These are phyloP conservation scores for Agapostemon virescens DNA, from an alignment of 2,888 invertebrate species.

Conservation along the genomic window DNA sequence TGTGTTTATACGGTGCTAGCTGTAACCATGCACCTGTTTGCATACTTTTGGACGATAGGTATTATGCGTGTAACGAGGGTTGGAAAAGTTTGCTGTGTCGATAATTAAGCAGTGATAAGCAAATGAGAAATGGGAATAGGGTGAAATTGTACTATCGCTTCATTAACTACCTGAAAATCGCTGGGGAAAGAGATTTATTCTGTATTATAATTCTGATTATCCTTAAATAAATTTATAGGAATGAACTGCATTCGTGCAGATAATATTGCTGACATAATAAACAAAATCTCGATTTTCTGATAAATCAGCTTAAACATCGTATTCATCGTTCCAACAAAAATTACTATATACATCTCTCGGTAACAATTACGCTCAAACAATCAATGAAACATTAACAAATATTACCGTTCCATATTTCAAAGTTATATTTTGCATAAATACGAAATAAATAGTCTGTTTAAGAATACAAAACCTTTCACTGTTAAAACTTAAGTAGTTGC, in stretches of 20 bases:
- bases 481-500: too few relatives aligned
- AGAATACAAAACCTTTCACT: too few relatives aligned
- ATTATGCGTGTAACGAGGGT: not conserved
- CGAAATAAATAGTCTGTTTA: not conserved
- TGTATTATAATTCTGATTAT: not conserved
- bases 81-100: not conserved
- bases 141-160: not conserved
- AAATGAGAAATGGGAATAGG: not conserved
- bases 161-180: not conserved
- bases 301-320: not conserved
- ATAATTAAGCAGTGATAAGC: constrained; percentile 1
- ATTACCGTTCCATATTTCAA: too few relatives aligned
- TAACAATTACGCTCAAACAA: too few relatives aligned
- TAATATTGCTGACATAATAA: not conserved
- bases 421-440: too few relatives aligned
- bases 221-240: not conserved
- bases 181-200: not conserved
- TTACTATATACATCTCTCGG: not conserved
- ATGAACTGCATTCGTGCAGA: not conserved
- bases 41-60: not conserved
- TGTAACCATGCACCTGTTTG: not conserved
- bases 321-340: not conserved
- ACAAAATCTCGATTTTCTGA: not conserved
- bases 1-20: not conserved
- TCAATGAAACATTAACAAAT: too few relatives aligned